A percentile compares a stretch with the other conserved stretches of the same genome.
These are phyloP conservation scores for Acleris cristana DNA, from an alignment of 2,888 invertebrate species.

Conservation along the genomic window DNA sequence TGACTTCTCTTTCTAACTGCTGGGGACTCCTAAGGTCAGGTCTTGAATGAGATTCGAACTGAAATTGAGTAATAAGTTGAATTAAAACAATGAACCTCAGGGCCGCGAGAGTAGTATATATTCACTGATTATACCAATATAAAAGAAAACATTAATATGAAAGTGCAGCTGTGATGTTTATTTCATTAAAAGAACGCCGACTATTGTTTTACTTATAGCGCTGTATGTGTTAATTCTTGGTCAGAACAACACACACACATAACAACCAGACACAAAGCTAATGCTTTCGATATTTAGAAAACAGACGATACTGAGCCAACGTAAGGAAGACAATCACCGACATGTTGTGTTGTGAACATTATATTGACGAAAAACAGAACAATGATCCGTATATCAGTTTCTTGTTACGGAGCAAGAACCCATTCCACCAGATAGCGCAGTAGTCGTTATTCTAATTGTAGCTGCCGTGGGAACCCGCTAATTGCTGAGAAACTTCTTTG, in stretches of 20 bases:
- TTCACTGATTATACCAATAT: no score
- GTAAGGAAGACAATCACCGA: slow-evolving; percentile 30
- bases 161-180: no score
- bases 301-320: not conserved
- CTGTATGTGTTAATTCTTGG: no score
- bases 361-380: slow-evolving; percentile 48
- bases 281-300: slow-evolving; percentile 26
- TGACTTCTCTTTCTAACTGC: slow-evolving; percentile 84
- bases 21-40: slow-evolving; percentile 84
- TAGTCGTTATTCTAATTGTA: slow-evolving; percentile 64
- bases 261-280: not conserved
- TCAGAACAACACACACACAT: not conserved
- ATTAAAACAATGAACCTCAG: not conserved
- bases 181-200: no score
- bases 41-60: slow-evolving; percentile 77
- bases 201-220: no score
- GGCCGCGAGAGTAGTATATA: no score
- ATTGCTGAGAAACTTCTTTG: slow-evolving; percentile 47
- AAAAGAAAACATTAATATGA: no score
- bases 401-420: slow-evolving; percentile 43
- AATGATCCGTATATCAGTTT: slow-evolving; percentile 54
- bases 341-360: slow-evolving; percentile 29
- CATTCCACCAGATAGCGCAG: slow-evolving; percentile 42
- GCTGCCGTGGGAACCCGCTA: slow-evolving; percentile 59
- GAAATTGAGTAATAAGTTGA: slow-evolving; percentile 48